phyloP scores from a whole-genome alignment of 2,888 invertebrate genomes.

The Bembecia ichneumoniformis region DNA sequence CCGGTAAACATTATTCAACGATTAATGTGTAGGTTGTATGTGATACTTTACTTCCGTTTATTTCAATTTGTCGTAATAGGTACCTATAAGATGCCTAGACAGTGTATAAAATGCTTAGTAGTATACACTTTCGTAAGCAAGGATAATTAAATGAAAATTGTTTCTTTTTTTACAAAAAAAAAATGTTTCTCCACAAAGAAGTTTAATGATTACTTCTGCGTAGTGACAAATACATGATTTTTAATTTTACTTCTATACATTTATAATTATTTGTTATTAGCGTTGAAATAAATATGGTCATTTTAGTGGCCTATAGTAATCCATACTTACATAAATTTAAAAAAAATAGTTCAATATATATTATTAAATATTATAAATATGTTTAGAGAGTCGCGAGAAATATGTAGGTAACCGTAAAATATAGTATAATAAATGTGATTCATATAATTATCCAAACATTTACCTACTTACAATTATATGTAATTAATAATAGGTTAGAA shows the following conservation, averaged over 20 bases:
- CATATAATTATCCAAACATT: constrained; percentile 38
- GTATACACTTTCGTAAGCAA: too few species aligned
- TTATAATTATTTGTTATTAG: background rate
- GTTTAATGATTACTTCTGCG: background rate
- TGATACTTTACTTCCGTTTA: too few species aligned
- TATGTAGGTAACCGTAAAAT: constrained; percentile 25
- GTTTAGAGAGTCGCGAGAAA: constrained; percentile 21
- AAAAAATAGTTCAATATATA: constrained; percentile 24
- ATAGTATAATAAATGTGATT: constrained; percentile 49
- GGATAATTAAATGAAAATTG: too few species aligned
- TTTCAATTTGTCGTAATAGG: too few species aligned
- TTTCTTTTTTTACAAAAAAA: too few species aligned
- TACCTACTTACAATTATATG: constrained; percentile 23
- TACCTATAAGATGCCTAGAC: too few species aligned
- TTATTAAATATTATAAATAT: constrained; percentile 5
- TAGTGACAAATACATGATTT: background rate
- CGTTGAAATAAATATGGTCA: background rate
- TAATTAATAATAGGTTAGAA: constrained; percentile 12
- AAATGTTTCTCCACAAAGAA: background rate
- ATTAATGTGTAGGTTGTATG: too few species aligned
- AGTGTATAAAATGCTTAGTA: too few species aligned
- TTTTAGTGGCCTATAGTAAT: background rate
- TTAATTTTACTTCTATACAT: background rate
- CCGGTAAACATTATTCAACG: too few species aligned
- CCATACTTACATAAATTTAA: background rate